A percentile compares a stretch with the other conserved stretches of the same genome.
Conservation (phyloP, 2,113 vertebrate species). For the Pogonocichla stellata region DNA sequence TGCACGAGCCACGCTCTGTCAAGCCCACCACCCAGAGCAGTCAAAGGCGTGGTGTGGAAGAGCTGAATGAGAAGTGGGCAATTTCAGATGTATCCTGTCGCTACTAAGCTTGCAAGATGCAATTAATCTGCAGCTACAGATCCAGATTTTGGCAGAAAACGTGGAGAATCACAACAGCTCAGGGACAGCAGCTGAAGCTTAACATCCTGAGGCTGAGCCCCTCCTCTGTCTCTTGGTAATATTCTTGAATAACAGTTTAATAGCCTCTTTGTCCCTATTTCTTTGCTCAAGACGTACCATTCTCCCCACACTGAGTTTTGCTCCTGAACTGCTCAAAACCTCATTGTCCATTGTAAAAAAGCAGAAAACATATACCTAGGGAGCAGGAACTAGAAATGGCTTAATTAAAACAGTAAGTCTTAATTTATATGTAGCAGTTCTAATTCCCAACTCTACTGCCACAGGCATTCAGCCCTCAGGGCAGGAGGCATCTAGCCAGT, state of each 20-base stretch:
- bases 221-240: background rate
- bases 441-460: constrained; percentile 24
- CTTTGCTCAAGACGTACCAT: background rate
- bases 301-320: background rate
- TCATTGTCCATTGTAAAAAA: background rate
- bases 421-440: constrained; percentile 33
- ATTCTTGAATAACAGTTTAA: background rate
- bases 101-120: background rate
- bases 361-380: background rate
- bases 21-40: background rate
- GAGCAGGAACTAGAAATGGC: constrained; percentile 31
- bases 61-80: background rate
- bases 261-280: background rate
- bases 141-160: background rate
- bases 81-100: background rate
- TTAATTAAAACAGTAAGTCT: constrained; percentile 48
- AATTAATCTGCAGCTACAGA: background rate
- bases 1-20: background rate
- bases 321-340: background rate
- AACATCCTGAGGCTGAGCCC: background rate
- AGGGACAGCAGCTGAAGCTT: background rate
- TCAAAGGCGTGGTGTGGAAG: background rate
- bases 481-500: constrained; percentile 48
- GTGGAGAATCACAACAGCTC: background rate
- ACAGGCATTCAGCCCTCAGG: background rate